Evolutionary conservation across 2,888 invertebrate genomes (phyloP).

Genomic region (Pandemis heparana): DNA sequence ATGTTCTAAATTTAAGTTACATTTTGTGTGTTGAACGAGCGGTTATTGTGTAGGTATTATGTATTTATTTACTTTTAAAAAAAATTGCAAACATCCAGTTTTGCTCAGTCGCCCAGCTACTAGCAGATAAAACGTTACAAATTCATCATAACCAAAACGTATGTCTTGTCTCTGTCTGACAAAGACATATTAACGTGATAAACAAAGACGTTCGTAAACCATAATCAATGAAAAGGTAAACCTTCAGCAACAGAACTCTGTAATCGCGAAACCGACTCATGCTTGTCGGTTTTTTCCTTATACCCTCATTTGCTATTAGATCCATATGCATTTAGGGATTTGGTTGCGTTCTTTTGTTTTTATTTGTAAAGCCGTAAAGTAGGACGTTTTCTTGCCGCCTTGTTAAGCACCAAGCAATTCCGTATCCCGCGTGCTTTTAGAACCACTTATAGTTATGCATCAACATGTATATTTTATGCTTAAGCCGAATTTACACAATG

Average conservation of each 20-base stretch:
- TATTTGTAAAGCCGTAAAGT: constrained; percentile 49
- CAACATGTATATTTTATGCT: neutral
- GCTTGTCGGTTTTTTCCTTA: constrained; percentile 50
- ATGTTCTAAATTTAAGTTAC: too few relatives aligned
- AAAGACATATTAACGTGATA: too few relatives aligned
- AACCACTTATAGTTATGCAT: neutral
- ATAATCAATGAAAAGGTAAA: neutral
- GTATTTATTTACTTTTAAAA: too few relatives aligned
- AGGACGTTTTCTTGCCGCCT: constrained; percentile 25
- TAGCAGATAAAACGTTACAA: too few relatives aligned
- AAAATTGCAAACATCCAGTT: too few relatives aligned
- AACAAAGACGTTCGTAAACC: too few relatives aligned
- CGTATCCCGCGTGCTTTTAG: neutral
- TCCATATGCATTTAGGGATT: constrained; percentile 54
- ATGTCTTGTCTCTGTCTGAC: too few relatives aligned
- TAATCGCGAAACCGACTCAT: neutral
- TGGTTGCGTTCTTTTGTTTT: constrained; percentile 50
- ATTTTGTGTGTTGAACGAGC: too few relatives aligned
- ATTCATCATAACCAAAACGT: too few relatives aligned
- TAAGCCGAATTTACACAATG: too few relatives aligned
- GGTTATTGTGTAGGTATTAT: too few relatives aligned
- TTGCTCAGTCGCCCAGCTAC: too few relatives aligned
- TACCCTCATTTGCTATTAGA: constrained; percentile 47
- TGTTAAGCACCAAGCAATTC: neutral
- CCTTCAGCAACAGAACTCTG: neutral